Evolutionary conservation across 2,888 invertebrate species (phyloP).

Genomic region (Drosophila helvetica): DNA sequence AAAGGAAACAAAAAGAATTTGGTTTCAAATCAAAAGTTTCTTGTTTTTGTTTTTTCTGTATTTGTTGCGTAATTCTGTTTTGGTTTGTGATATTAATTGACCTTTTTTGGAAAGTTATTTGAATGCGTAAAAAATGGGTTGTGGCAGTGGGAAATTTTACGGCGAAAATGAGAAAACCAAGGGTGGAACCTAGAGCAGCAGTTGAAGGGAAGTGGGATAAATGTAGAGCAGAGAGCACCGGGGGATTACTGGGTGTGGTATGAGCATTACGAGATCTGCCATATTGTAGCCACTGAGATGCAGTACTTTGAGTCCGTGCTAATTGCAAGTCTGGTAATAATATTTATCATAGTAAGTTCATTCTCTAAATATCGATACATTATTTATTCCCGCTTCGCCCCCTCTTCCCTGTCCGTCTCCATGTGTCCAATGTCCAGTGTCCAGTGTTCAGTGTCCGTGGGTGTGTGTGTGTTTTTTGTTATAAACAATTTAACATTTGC

Average conservation of each 20-base stretch:
- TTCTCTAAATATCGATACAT: no score
- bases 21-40: conserved; percentile 33
- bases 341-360: no score
- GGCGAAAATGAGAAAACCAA: conserved; percentile 33
- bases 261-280: no score
- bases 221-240: no score
- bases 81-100: conserved; percentile 43
- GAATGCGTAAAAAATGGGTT: conserved; percentile 35
- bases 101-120: conserved; percentile 23
- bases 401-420: background rate
- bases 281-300: no score
- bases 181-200: no score
- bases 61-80: background rate
- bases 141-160: conserved; percentile 36
- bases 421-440: background rate
- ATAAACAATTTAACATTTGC: conserved; percentile 62
- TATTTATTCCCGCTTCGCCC: no score
- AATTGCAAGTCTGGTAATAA: no score
- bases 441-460: background rate
- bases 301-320: no score
- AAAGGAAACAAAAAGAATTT: conserved; percentile 12
- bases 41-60: background rate
- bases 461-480: conserved; percentile 31
- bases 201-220: no score
- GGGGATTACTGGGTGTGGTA: no score